phyloP scores from a whole-genome alignment of 2,113 vertebrate genomes.

The Pardalotus punctatus region DNA sequence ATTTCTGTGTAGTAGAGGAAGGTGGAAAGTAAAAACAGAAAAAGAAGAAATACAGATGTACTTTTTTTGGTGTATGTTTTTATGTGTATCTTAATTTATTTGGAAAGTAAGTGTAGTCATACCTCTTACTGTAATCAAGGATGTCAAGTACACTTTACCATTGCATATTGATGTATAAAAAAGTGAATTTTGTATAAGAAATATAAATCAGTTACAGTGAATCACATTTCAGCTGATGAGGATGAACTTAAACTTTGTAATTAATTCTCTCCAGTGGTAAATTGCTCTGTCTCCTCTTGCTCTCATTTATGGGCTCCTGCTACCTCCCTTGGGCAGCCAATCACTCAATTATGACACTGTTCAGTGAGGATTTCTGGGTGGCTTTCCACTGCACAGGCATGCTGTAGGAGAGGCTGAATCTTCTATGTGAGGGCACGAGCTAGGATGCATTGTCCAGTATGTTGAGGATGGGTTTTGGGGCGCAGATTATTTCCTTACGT shows the following conservation, averaged over 20 bases:
- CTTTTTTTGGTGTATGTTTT: not conserved
- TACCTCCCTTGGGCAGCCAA: not conserved
- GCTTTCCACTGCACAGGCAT: not conserved
- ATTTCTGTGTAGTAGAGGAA: not conserved
- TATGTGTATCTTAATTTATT: not conserved
- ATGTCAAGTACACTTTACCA: not conserved
- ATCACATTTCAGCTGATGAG: not conserved
- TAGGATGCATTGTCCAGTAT: not conserved
- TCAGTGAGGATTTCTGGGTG: not conserved
- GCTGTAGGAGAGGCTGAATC: not conserved
- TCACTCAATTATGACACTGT: not conserved
- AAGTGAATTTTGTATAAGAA: not conserved
- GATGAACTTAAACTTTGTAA: not conserved
- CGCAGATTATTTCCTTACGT: rapidly evolving
- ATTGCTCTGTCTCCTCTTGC: not conserved
- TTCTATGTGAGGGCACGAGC: not conserved
- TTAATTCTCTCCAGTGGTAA: not conserved
- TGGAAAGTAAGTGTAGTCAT: not conserved
- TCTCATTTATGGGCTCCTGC: not conserved
- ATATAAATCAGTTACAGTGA: not conserved
- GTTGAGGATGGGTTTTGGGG: not conserved
- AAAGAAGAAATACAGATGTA: not conserved
- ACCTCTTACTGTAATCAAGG: not conserved
- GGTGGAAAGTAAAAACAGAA: rapidly evolving
- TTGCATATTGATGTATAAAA: not conserved